Base-by-base conservation (phyloP, 2,888 invertebrate species). In the Rhagonycha lutea region DNA sequence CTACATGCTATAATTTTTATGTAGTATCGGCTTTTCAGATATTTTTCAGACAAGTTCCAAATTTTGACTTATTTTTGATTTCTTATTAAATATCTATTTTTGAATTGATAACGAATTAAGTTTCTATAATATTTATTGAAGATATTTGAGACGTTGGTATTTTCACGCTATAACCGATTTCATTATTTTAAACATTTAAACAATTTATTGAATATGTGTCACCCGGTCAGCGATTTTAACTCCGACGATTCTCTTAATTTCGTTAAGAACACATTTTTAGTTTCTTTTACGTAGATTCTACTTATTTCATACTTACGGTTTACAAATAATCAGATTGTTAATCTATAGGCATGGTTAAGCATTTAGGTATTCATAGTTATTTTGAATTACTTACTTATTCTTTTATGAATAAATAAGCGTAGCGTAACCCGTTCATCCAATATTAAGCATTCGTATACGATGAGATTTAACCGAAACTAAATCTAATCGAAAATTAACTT, bases 161-260 rank as follows among this genome's bases (percentile, higher is more conserved):
- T 47, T 12, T 47, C 14, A 18, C 0, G 24, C 23, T n/a, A 23
- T 8, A 23, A 61, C 63, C 62, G 29, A 8, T 62, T 5, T 12
- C 14, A 62, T 14, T 70, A 10, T n/a, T 63, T n/a, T 1, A 63
- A 47, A 47, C 11, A 14, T 8, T 69, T 24, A 23, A 69, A 69
- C 1, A 47, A 47, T n/a, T 47, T 47, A n/a, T 7, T n/a, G 47
- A 4, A 47, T 47, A 18, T 71, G 63, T 65, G 70, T 63, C 63
- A 71, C 70, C 63, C 70, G 70, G 70, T 71, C 70, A 71, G 32
- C 63, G 70, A 65, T 28, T 32, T 32, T 62, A 26, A 28, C 10
- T 61, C 12, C 9, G 62, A 28, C 9, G 62, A 28, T 62, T 61
- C n/a, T 14, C 26, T 70, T 26, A 28, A 14, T 28, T 61, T 70